Conservation (phyloP, 2,113 vertebrate genomes). For the Varanus salvator region DNA sequence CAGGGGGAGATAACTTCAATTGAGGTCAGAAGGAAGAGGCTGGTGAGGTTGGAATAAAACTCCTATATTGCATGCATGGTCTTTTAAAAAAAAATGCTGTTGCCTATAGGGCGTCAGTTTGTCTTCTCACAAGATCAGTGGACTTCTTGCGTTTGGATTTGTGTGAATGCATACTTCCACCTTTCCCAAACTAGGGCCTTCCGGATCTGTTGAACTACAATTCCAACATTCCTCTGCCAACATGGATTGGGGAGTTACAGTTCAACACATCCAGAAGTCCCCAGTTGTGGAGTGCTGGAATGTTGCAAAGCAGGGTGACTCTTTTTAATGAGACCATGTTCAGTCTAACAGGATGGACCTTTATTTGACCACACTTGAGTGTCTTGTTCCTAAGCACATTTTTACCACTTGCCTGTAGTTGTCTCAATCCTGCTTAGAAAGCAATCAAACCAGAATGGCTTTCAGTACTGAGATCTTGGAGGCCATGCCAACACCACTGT, state of each 20-base stretch:
- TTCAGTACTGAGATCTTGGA: constrained; percentile 4
- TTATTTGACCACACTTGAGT: constrained; percentile 10
- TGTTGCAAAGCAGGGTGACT: fast-evolving
- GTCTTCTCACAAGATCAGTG: neutral
- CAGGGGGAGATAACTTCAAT: constrained; percentile 42
- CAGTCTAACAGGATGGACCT: neutral
- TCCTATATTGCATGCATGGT: neutral
- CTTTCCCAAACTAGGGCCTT: too few relatives aligned
- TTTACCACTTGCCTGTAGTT: neutral
- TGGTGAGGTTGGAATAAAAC: constrained; percentile 11
- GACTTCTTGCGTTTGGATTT: neutral
- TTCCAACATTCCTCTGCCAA: too few relatives aligned
- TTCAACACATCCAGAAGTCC: too few relatives aligned
- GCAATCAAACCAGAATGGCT: constrained; percentile 1
- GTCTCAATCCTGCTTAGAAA: constrained; percentile 15
- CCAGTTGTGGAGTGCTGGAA: neutral
- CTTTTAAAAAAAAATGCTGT: too few relatives aligned
- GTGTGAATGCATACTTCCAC: neutral
- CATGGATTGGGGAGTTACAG: too few relatives aligned
- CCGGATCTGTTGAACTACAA: too few relatives aligned
- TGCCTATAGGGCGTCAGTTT: neutral
- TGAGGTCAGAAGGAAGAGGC: constrained; percentile 50
- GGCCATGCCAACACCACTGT: neutral
- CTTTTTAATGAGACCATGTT: neutral
- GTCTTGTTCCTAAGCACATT: constrained; percentile 1